Conservation (phyloP, 2,888 invertebrate species). For the Perithous albicinctus region DNA sequence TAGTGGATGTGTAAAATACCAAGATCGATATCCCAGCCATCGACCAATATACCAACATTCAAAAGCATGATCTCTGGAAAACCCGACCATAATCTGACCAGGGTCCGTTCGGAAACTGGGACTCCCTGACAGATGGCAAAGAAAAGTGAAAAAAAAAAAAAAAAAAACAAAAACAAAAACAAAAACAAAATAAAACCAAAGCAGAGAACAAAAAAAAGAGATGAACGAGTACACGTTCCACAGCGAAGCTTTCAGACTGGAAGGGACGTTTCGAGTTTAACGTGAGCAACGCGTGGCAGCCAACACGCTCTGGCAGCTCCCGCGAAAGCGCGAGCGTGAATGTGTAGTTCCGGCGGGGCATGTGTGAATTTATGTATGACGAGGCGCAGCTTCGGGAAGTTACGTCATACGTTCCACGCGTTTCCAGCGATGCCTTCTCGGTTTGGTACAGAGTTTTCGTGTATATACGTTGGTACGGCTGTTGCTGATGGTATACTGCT, state of each 20-base stretch:
- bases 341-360: slow-evolving; percentile 54
- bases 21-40: no score
- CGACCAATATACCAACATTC: no score
- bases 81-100: no score
- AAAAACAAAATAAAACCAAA: not conserved
- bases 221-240: not conserved
- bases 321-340: slow-evolving; percentile 46
- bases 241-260: slow-evolving; percentile 34
- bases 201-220: not conserved
- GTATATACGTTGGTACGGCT: slow-evolving; percentile 4
- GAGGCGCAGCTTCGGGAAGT: slow-evolving; percentile 25
- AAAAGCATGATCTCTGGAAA: no score
- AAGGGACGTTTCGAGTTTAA: slow-evolving; percentile 41
- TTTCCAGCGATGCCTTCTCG: slow-evolving; percentile 21
- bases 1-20: no score
- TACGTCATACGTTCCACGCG: slow-evolving; percentile 36
- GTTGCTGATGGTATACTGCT: slow-evolving; percentile 34
- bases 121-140: not conserved
- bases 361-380: slow-evolving; percentile 62
- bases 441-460: not conserved
- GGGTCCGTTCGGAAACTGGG: no score
- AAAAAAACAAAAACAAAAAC: not conserved
- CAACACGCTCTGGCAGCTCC: slow-evolving; percentile 36
- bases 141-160: not conserved
- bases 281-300: slow-evolving; percentile 51